Evolutionary conservation across 2,888 invertebrate genomes (phyloP).

Genomic region (Cheilosia pagana): DNA sequence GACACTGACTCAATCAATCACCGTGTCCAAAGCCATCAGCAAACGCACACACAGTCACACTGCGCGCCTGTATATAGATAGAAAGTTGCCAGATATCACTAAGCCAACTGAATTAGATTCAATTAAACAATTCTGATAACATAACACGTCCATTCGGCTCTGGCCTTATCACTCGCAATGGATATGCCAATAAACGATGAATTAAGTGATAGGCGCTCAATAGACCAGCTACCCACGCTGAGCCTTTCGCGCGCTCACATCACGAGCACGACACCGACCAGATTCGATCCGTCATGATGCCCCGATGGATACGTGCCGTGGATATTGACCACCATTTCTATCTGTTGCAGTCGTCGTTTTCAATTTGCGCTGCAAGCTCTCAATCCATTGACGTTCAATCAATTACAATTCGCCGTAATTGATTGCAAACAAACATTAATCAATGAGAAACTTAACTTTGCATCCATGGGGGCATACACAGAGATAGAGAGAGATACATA

Average conservation of each 20-base stretch:
- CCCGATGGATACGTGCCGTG: conserved; percentile 29
- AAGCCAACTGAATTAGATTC: conserved; percentile 69
- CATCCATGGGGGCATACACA: conserved; percentile 23
- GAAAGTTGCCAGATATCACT: conserved; percentile 65
- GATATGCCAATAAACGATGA: conserved; percentile 69
- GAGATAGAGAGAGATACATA: neutral
- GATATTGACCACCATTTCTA: conserved; percentile 46
- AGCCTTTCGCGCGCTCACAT: conserved; percentile 44
- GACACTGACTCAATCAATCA: conserved; percentile 73
- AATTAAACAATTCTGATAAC: conserved; percentile 70
- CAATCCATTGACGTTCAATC: conserved; percentile 56
- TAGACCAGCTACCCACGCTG: conserved; percentile 30
- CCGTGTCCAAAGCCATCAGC: conserved; percentile 16
- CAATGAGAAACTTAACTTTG: conserved; percentile 74
- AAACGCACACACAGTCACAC: conserved; percentile 1
- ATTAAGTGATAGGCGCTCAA: conserved; percentile 63
- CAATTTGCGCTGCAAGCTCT: conserved; percentile 48
- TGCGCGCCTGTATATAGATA: conserved; percentile 28
- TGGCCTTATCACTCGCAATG: conserved; percentile 63
- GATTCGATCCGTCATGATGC: conserved; percentile 48
- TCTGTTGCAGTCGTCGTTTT: conserved; percentile 12
- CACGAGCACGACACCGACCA: conserved; percentile 30
- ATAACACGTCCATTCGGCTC: conserved; percentile 47
- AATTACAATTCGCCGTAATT: conserved; percentile 71
- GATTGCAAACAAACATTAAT: conserved; percentile 74